Conservation (phyloP, 2,888 invertebrate species). For the Cabera pusaria region DNA sequence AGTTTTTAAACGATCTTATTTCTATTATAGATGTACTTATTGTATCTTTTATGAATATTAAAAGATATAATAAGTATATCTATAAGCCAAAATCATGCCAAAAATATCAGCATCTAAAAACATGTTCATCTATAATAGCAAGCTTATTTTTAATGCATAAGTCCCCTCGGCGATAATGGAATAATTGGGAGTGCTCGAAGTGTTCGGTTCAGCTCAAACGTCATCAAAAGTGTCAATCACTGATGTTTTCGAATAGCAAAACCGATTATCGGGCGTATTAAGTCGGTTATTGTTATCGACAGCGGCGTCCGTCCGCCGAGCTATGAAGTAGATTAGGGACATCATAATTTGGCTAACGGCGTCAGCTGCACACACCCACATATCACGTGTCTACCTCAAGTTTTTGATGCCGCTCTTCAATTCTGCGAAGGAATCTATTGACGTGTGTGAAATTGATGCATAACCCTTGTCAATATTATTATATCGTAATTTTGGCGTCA, state of each 20-base stretch:
- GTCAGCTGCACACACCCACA: slow-evolving; percentile 80
- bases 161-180: slow-evolving; percentile 44
- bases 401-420: slow-evolving; percentile 40
- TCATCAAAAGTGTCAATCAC: slow-evolving; percentile 81
- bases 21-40: no score
- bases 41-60: no score
- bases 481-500: slow-evolving; percentile 58
- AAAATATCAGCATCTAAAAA: no score
- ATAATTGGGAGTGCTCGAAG: slow-evolving; percentile 50
- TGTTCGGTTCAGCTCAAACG: slow-evolving; percentile 62
- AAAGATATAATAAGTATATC: no score
- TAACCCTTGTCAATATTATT: slow-evolving; percentile 20
- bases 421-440: slow-evolving; percentile 19
- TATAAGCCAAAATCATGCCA: no score
- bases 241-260: slow-evolving; percentile 79
- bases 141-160: slow-evolving; percentile 24
- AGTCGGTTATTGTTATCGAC: slow-evolving; percentile 82
- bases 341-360: slow-evolving; percentile 77
- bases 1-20: no score
- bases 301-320: slow-evolving; percentile 64
- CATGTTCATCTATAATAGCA: no score
- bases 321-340: slow-evolving; percentile 81
- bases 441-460: slow-evolving; percentile 21
- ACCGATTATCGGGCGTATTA: slow-evolving; percentile 81
- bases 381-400: slow-evolving; percentile 58